These are phyloP conservation scores for Rutilus rutilus DNA, from an alignment of 2,113 vertebrate genomes.

Conservation along the genomic window DNA sequence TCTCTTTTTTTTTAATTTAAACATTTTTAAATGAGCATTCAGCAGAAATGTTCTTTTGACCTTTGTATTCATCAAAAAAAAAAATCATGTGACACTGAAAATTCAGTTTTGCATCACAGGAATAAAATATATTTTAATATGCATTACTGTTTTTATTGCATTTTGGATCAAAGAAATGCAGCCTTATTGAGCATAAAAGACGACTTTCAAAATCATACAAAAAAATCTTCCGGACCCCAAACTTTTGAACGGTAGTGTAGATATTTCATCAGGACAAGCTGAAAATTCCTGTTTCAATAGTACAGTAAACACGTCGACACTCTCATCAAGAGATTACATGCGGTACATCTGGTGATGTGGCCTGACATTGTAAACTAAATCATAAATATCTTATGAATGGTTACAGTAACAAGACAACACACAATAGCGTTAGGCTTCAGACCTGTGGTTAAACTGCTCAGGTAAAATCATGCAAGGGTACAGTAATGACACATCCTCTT, in stretches of 20 bases:
- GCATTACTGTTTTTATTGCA: no score
- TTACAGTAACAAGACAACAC: not conserved
- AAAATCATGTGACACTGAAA: not conserved
- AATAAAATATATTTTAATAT: not conserved
- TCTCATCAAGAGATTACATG: no score
- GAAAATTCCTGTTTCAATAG: no score
- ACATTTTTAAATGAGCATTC: not conserved
- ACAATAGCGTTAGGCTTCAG: slow-evolving; percentile 34
- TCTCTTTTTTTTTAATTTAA: no score
- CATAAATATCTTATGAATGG: not conserved
- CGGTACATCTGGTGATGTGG: not conserved
- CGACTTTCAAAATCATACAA: no score
- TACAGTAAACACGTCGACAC: no score
- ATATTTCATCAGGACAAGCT: no score
- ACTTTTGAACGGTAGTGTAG: no score
- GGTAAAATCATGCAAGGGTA: slow-evolving; percentile 64
- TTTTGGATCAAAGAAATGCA: no score
- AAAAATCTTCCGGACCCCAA: no score
- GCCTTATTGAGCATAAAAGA: no score
- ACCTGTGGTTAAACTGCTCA: slow-evolving; percentile 64
- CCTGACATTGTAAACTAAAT: not conserved
- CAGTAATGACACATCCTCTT: slow-evolving; percentile 57
- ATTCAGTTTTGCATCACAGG: not conserved
- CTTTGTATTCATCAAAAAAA: not conserved
- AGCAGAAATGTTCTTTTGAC: not conserved